Evolutionary conservation across 2,888 invertebrate species (phyloP).

Genomic region (Meteorus colon): DNA sequence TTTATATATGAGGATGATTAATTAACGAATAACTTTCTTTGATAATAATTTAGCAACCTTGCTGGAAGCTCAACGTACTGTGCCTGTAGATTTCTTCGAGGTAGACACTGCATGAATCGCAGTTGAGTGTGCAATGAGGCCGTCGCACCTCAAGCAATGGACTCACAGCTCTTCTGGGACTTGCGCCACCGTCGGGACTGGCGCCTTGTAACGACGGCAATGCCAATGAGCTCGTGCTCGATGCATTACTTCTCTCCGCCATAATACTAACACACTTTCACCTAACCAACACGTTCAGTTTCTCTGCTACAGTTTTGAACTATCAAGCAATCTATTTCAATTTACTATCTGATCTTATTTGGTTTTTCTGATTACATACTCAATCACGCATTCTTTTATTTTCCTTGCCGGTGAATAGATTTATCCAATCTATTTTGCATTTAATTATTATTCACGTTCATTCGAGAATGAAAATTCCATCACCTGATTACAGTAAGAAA

Average conservation of each 20-base stretch:
- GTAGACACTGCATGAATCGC: constrained; percentile 81
- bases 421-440: too few species aligned
- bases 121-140: constrained; percentile 84
- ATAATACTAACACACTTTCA: constrained; percentile 48
- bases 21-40: not conserved
- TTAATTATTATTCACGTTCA: not conserved
- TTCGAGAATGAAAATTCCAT: not conserved
- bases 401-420: too few species aligned
- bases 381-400: not conserved
- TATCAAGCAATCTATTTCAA: not conserved
- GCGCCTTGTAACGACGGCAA: constrained; percentile 66
- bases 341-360: not conserved
- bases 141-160: constrained; percentile 81
- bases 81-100: constrained; percentile 82
- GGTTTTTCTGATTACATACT: not conserved
- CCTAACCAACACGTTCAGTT: not conserved
- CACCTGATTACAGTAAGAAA: not conserved
- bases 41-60: constrained; percentile 42
- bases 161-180: constrained; percentile 80
- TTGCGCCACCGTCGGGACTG: constrained; percentile 69
- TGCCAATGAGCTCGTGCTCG: constrained; percentile 68
- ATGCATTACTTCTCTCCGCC: constrained; percentile 67
- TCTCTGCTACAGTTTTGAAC: not conserved
- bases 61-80: constrained; percentile 63
- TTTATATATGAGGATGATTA: not conserved